Base-by-base conservation (phyloP, 2,113 vertebrate genomes). In the Coregonus clupeaformis region DNA sequence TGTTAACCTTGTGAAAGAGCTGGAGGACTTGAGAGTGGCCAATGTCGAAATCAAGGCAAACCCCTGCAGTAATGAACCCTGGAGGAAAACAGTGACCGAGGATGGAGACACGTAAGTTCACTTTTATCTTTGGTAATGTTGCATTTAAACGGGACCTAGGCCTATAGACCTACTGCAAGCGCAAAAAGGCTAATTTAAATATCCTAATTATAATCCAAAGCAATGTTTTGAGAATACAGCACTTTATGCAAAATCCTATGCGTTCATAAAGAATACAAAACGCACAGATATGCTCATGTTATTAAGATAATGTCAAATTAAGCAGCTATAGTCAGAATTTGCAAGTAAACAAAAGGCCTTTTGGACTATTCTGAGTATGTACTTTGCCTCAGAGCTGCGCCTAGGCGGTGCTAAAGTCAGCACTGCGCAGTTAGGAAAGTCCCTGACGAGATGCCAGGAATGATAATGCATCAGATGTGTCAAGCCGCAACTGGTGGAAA, bases 21-120 rank as follows among this genome's bases (percentile, higher is more conserved):
- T 97, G 52, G 81, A 89, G 22, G 92, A 90, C 5, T 86, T 97
- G 74, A 82, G 71, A 0, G 72, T 96, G 18, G 75, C 79, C 76
- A 42, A 65, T 2, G 72, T 5, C 24, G 72, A 77, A 71, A 57
- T 65, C 1, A 24, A 3, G 12, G 1, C 22, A 4, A 22, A 69
- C 11, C 73, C 88, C n/a, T 52, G 16, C 55, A 22, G 1, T 0
- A 73, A 84, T 59, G 91, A 93, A 68, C 88, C 93, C 0, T 99
- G 97, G 97, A 94, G 91, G 2, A 79, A 80, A 47, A 94, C 93
- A 45, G 82, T 93, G 72, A 97, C 96, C 0, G 97, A 97, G 49
- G 97, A 99, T 36, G 96, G 97, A 76, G 97, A 98, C 91, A 96
- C 96, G 96, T 99, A 98, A 96, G 97, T 95, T 63, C 3, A 16